These are phyloP conservation scores for Leptatherina wallacei DNA, from an alignment of 2,797 vertebrate species.

Conservation along the genomic window DNA sequence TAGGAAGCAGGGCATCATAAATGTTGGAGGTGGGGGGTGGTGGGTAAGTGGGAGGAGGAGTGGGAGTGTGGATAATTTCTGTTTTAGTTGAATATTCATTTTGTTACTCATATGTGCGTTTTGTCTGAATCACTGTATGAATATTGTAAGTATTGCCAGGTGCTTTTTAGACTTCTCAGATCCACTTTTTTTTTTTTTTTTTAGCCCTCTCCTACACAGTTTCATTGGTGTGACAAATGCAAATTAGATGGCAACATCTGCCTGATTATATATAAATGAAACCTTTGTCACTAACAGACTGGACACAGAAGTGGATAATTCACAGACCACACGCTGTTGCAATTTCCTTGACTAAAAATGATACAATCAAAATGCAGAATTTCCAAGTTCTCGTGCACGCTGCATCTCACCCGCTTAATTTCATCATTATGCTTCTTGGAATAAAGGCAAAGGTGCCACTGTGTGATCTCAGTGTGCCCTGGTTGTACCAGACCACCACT, in stretches of 20 bases:
- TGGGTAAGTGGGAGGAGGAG: slow-evolving; percentile 23
- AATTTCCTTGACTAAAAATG: slow-evolving; percentile 21
- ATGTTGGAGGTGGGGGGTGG: slow-evolving; percentile 51
- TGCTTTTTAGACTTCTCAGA: slow-evolving; percentile 23
- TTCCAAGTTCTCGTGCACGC: slow-evolving; percentile 7
- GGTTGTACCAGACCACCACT: neutral
- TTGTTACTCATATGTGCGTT: slow-evolving; percentile 40
- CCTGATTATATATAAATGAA: slow-evolving; percentile 10
- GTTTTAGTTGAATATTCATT: slow-evolving; percentile 55
- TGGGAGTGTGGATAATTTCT: slow-evolving; percentile 36
- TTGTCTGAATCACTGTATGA: slow-evolving; percentile 9
- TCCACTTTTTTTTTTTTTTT: slow-evolving; percentile 13
- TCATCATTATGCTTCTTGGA: slow-evolving; percentile 1
- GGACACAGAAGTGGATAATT: neutral
- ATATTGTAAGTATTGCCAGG: slow-evolving; percentile 48
- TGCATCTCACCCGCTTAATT: neutral
- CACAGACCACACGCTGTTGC: slow-evolving; percentile 1
- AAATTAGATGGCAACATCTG: slow-evolving; percentile 47
- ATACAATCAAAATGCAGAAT: slow-evolving; percentile 31
- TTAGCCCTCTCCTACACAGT: slow-evolving; percentile 7
- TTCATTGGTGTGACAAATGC: slow-evolving; percentile 35
- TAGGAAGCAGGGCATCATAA: slow-evolving; percentile 81
- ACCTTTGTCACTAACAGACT: slow-evolving; percentile 15
- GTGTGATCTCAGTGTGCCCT: neutral
- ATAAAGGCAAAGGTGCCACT: neutral